A percentile compares a stretch with the other conserved stretches of the same genome.
These are phyloP conservation scores for Lampris incognitus DNA, from an alignment of 2,113 vertebrate genomes.

Conservation along the genomic window DNA sequence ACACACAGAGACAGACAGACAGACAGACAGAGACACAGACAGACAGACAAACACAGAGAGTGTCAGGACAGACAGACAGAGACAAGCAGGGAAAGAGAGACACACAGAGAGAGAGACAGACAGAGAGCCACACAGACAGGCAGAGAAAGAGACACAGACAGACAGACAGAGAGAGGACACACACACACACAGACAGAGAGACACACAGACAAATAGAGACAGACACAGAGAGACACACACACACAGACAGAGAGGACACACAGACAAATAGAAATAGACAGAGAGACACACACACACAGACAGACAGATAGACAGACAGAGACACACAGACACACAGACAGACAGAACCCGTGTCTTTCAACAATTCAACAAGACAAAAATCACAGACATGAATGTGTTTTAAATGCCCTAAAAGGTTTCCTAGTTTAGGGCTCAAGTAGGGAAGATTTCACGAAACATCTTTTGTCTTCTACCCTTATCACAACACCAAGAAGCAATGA, in stretches of 20 bases:
- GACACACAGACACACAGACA: not conserved
- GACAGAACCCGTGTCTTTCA: not conserved
- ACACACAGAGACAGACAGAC: not conserved
- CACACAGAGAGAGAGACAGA: too few species aligned
- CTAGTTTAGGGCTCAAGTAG: constrained; percentile 29
- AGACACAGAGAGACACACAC: not conserved
- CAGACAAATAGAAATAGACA: not conserved
- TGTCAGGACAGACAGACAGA: too few species aligned
- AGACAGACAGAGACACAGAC: too few species aligned
- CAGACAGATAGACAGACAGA: not conserved
- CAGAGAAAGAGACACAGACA: not conserved
- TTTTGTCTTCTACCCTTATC: constrained; percentile 41
- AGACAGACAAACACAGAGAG: too few species aligned
- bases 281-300: not conserved
- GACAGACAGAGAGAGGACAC: not conserved
- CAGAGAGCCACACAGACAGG: too few species aligned
- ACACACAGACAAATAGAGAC: too few species aligned
- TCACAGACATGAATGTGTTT: too few species aligned
- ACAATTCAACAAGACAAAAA: not conserved
- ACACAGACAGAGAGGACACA: not conserved
- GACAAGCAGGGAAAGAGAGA: too few species aligned
- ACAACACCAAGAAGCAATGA: not conserved
- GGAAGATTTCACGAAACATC: not conserved
- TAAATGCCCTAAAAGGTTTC: not conserved
- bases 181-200: not conserved